A percentile compares a stretch with the other conserved stretches of the same genome.
Evolutionary conservation across 2,888 invertebrate species (phyloP).

Genomic region (Polia nebulosa): DNA sequence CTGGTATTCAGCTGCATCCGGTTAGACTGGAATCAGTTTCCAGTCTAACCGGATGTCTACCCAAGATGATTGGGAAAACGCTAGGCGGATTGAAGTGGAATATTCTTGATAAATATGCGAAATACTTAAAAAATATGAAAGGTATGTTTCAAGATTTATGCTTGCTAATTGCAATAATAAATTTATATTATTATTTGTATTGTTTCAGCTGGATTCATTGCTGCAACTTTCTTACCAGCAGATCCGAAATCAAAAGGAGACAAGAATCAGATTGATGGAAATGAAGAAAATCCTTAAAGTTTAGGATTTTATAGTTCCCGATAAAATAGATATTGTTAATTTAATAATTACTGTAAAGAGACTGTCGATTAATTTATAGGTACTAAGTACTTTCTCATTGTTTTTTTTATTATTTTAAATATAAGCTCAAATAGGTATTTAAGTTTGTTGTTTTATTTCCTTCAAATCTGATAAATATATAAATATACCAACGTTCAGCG

Average conservation of each 20-base stretch:
- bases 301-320: background rate
- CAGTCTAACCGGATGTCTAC: too few species aligned
- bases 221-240: constrained; percentile 77
- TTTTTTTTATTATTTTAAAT: constrained; percentile 12
- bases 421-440: constrained; percentile 2
- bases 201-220: constrained; percentile 80
- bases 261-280: background rate
- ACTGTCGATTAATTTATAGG: constrained; percentile 25
- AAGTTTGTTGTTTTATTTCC: background rate
- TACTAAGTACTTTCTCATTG: constrained; percentile 13
- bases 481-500: too few species aligned
- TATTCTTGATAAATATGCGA: too few species aligned
- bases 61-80: too few species aligned
- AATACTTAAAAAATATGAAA: too few species aligned
- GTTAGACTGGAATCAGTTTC: too few species aligned
- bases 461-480: too few species aligned
- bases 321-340: background rate
- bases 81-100: too few species aligned
- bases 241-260: constrained; percentile 61
- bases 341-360: constrained; percentile 18
- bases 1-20: too few species aligned
- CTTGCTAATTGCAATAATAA: background rate
- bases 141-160: background rate
- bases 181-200: constrained; percentile 5
- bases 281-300: constrained; percentile 12